Conservation (phyloP, 2,797 vertebrate species). For the Molossus molossus region DNA sequence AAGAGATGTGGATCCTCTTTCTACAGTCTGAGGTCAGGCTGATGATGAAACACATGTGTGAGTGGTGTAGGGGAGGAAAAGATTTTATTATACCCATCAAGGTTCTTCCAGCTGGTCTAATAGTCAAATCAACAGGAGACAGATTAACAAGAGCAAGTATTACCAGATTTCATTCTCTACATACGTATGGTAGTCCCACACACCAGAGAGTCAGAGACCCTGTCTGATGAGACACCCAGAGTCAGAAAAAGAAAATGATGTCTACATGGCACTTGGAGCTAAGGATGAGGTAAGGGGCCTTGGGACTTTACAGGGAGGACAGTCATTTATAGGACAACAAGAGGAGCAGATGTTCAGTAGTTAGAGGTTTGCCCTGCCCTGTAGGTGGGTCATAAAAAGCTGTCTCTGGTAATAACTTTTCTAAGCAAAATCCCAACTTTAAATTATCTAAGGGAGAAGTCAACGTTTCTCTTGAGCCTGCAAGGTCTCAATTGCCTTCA, state of each 20-base stretch:
- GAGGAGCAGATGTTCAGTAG: neutral
- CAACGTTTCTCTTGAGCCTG: too few species aligned
- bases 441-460: too few species aligned
- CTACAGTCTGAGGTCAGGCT: neutral
- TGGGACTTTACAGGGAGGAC: neutral
- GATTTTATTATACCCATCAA: neutral
- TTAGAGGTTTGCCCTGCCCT: too few species aligned
- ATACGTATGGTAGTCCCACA: neutral
- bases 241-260: too few species aligned
- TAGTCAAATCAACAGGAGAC: neutral
- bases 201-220: neutral
- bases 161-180: neutral
- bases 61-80: neutral
- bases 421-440: too few species aligned
- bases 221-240: neutral
- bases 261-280: too few species aligned
- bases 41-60: neutral
- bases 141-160: neutral
- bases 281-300: neutral
- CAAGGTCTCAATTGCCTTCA: too few species aligned
- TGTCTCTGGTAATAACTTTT: too few species aligned
- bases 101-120: neutral
- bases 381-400: too few species aligned
- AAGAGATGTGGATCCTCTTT: neutral
- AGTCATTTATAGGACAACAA: neutral